A percentile compares a stretch with the other conserved stretches of the same genome.
phyloP scores from a whole-genome alignment of 2,113 vertebrate species.

The Tragelaphus scriptus region DNA sequence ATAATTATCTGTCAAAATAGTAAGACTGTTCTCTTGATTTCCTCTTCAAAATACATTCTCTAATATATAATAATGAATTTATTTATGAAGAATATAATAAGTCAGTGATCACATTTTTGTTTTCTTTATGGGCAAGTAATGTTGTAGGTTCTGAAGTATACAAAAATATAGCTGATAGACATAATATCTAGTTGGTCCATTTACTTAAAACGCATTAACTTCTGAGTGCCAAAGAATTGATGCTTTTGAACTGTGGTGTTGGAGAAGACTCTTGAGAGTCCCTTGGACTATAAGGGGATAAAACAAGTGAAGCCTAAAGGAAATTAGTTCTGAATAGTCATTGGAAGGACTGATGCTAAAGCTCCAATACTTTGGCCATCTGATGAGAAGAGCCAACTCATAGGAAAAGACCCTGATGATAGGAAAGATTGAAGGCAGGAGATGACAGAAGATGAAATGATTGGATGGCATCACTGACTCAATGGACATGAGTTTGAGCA shows the following conservation, averaged over 20 bases:
- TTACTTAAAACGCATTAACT: background rate
- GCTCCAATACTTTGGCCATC: background rate
- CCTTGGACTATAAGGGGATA: background rate
- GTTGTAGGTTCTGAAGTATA: background rate
- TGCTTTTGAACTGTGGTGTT: background rate
- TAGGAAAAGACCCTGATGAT: background rate
- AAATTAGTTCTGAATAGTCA: background rate
- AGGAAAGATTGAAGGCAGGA: background rate
- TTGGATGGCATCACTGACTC: background rate
- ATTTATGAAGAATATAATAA: background rate
- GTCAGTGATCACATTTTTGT: background rate
- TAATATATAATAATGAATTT: background rate
- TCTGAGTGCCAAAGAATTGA: background rate
- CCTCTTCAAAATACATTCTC: background rate
- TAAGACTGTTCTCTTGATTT: background rate
- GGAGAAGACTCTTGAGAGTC: background rate
- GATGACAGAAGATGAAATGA: background rate
- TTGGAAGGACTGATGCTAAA: background rate
- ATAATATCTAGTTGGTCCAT: background rate
- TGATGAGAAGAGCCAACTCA: background rate
- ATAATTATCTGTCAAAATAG: conserved; percentile 7
- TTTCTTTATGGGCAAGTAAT: background rate
- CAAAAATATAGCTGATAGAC: background rate
- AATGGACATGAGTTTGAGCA: background rate
- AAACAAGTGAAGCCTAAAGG: background rate